Evolutionary conservation across 2,888 invertebrate genomes (phyloP), one percentile per base, ranked within the genome.

Genomic region (Bombylius major): DNA sequence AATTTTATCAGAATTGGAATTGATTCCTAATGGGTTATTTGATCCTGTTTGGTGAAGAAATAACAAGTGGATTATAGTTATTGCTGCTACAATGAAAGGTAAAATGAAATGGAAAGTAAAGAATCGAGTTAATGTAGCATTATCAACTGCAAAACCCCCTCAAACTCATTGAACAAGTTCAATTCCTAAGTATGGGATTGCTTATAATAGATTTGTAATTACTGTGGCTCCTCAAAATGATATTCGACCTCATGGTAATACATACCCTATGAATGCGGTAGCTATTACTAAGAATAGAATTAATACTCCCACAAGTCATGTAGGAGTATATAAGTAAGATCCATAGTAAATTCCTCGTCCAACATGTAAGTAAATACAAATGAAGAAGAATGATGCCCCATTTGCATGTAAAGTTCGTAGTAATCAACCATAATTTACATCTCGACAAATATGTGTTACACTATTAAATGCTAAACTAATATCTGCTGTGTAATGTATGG

Each of bases 201-300:
- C 84, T 0, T 87, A 86, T 59, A 87, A 59, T 64, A 88, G 64
- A 67, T 86, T 87, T 42, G 84, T 86, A 81, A 87, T 87, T n/a
- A 87, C 85, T 46, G 86, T 86, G 0, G 86, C 86, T 3, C 85
- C 86, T 79, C 87, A 87, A 70, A 84, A 87, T 2, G 86, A 87
- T 80, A 88, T 88, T n/a, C n/a, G n/a, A n/a, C n/a, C n/a, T n/a
- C n/a, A n/a, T n/a, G n/a, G n/a, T n/a, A n/a, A n/a, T n/a, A 87
- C 84, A 76, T 89, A 89, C 0, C 87, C 50, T 50, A 87, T 75
- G 70, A 89, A 89, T 32, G 85, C 85, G 51, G 85, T 83, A 66
- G 73, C 81, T 80, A 88, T 88, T 60, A 80, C 71, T 69, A 82
- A 54, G 65, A 88, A 79, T 72, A 86, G 70, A 69, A 88, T 79